Percentiles rank a stretch among this genome's conserved stretches.
Conservation (phyloP, 2,797 vertebrate species). For the Melopsittacus undulatus region DNA sequence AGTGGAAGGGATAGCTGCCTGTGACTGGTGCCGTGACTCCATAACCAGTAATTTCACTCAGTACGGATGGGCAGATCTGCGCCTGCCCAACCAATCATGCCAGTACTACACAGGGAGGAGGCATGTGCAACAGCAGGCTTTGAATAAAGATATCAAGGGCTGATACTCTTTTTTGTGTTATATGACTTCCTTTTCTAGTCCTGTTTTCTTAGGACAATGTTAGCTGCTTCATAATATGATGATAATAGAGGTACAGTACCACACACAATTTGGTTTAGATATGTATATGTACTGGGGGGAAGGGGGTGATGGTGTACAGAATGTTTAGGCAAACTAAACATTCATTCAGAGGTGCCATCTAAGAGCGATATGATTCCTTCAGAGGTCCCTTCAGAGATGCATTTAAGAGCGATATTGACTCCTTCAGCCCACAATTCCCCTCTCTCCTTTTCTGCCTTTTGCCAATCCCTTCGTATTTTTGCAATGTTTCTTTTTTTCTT, state of each 20-base stretch:
- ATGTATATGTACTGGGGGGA: too few relatives aligned
- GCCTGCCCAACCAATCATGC: not conserved
- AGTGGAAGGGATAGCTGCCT: not conserved
- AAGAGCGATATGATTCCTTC: not conserved
- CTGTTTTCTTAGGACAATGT: not conserved
- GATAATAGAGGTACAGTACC: rapidly evolving
- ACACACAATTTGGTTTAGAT: not conserved
- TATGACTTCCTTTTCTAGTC: not conserved
- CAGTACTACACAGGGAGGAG: rapidly evolving
- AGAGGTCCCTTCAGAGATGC: not conserved
- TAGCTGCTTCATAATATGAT: not conserved
- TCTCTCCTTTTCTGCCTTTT: not conserved
- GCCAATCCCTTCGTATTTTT: not conserved
- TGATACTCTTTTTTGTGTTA: not conserved
- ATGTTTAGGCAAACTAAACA: not conserved
- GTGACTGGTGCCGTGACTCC: too few relatives aligned
- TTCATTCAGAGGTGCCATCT: not conserved
- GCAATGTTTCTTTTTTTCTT: not conserved
- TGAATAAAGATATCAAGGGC: not conserved
- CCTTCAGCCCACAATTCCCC: not conserved
- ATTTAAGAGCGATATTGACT: not conserved
- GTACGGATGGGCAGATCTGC: not conserved
- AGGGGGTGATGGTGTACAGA: not conserved
- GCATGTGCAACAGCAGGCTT: not conserved
- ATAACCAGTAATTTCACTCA: rapidly evolving